Evolutionary conservation across 2,113 vertebrate genomes (phyloP), one percentile per base, ranked within the genome.

Genomic region (Cairina moschata): DNA sequence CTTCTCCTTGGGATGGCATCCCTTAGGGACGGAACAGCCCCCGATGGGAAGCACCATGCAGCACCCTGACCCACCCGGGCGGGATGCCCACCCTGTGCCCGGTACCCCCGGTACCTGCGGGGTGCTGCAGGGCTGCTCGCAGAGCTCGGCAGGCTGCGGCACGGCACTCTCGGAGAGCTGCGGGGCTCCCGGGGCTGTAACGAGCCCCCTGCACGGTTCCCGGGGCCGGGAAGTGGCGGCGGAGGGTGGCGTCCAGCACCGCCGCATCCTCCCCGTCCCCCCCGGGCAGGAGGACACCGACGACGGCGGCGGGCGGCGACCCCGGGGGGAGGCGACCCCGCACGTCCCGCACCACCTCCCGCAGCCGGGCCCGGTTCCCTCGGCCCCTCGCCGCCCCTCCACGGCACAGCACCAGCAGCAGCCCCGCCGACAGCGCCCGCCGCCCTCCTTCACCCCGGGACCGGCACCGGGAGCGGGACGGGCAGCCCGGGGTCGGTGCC

Each of bases 311-410:
- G 46, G 90, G 82, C 77, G 86, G 50, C 32, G 86, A 63, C 1
- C 62, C 63, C 10, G 55, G 18, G 74, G 68, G 76, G 69, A 97
- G 69, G 60, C 93, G 97, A 38, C 93, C 46, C 50, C 97, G 96
- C 84, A 98, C 93, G 44, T 98, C 97, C 82, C 97, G 95, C 88
- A 97, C 94, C 87, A 98, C 93, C 95, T 97, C 97, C 73, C 96
- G 96, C 96, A 97, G 78, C 60, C 88, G 90, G 66, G 79, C 92
- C 28, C 96, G 91, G 60, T 91, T 88, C 28, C 92, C 77, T n/a
- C 81, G 56, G 67, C 83, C 48, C 42, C 63, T 68, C 80, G 96
- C 91, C 38, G 94, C 95, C 13, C 83, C 48, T 8, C 92, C 91
- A n/a, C 95, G 96, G 92, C 97, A 97, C 38, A 98, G 96, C 75